Evolutionary conservation across 1,140 invertebrate species (phyloP), one percentile per base, ranked within the genome.

Genomic region (Eurosta solidaginis): DNA sequence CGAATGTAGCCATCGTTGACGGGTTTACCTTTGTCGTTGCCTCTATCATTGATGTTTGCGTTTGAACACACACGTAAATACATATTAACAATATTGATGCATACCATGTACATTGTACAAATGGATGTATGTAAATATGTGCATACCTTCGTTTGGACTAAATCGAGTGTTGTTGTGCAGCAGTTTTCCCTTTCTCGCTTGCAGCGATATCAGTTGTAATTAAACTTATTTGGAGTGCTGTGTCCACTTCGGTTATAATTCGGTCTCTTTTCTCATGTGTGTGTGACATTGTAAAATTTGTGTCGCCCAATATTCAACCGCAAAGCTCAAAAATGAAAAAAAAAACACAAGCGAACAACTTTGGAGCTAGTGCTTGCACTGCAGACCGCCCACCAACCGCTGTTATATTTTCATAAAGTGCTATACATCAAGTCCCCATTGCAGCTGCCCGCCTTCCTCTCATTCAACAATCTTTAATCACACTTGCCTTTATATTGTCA

Each of bases 151-250:
- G 29, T 52, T 40, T 76, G n/a, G 47, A 7, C 50, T 33, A 33
- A 40, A 29, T 52, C 20, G 47, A 45, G 74, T 36, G 45, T 50
- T 76, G 20, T 9, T 76, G 73, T 47, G 73, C 22, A 74, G 73
- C 73, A 74, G 78, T 52, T 78, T 78, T 78, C 78, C 78, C 78
- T 78, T 78, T 78, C 74, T 76, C 29, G 42, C 78, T 78, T 73
- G 78, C 74, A 63, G 78, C 36, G 73, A 22, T 68, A 27, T 6
- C 68, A 74, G 9, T 74, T 10, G 40, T 45, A 74, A 27, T 74
- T 29, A 44, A 20, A 27, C 45, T 29, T 74, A 33, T 25, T 44
- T 36, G 73, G 22, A 27, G 73, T 74, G 25, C 1, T n/a, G 40
- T 40, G 73, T 45, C 44, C 42, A 74, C 44, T 47, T 27, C 44